Base-by-base conservation (phyloP, 2,888 invertebrate genomes). In the Altica lythri region DNA sequence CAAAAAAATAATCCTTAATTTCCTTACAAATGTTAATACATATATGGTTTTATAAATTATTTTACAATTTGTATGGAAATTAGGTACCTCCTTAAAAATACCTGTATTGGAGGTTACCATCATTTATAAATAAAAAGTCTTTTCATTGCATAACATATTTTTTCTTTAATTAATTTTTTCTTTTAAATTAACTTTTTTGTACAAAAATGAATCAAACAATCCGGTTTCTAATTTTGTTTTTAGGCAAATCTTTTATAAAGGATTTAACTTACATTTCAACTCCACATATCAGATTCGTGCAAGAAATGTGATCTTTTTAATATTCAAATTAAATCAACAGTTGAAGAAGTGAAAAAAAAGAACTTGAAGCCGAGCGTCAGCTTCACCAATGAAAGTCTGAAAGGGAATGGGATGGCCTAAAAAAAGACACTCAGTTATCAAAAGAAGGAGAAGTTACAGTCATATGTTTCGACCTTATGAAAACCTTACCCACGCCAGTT, bases 391-490 rank as follows among this genome's bases (percentile, higher is more conserved):
- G 59, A 53, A 60, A 60, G 46, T 58, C 63, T 18, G 19, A 60
- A 12, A 51, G 50, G 25, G 60, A 55, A n/a, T 47, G 64, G 44
- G 43, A 55, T 35, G 53, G 57, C 25, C 12, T 62, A 42, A 57
- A 52, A 57, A 29, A 46, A 18, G 59, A 62, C 53, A 49, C 44
- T 34, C 16, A 22, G 12, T 14, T 51, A n/a, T 30, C 52, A 52
- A 53, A 53, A 53, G 32, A 25, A 14, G 53, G 35, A 40, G 44
- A 53, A 14, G 49, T 25, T 14, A 27, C 58, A 6, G 62, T 59
- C n/a, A 55, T 66, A 22, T 44, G 51, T 37, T 68, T 68, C 58
- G 67, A 67, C 45, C 47, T 68, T 14, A 64, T 65, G 63, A 67
- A 66, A 48, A 66, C 66, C 34, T 47, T 66, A 45, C 64, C 67